phyloP scores from a whole-genome alignment of 2,797 vertebrate species.

The Rhinophrynus dorsalis region DNA sequence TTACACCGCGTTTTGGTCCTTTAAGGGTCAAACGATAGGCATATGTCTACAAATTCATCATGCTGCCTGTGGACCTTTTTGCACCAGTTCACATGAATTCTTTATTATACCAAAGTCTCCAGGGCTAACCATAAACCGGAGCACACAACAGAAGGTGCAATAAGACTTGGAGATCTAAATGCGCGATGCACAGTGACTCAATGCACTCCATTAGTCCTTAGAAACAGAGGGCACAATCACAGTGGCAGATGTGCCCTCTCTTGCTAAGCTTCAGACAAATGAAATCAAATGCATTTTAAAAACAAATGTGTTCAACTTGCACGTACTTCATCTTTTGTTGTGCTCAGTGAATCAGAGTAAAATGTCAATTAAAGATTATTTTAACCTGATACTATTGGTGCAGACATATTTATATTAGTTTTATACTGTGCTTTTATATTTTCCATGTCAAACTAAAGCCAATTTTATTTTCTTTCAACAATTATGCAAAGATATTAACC shows the following conservation, averaged over 20 bases:
- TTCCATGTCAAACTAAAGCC: no score
- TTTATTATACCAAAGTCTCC: conserved; percentile 60
- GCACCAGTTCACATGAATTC: conserved; percentile 60
- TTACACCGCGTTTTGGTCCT: no score
- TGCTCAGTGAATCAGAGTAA: conserved; percentile 58
- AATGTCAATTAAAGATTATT: conserved; percentile 66
- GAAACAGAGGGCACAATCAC: conserved; percentile 51
- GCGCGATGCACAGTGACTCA: conserved; percentile 17
- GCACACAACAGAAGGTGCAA: conserved; percentile 55
- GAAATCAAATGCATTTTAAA: conserved; percentile 74
- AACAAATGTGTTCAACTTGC: conserved; percentile 71
- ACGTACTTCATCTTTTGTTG: conserved; percentile 60
- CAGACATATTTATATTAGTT: no score
- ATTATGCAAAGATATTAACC: no score
- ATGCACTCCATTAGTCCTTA: conserved; percentile 56
- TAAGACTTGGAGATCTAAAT: conserved; percentile 58
- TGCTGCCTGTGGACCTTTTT: conserved; percentile 44
- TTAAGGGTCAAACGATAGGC: not conserved
- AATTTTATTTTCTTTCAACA: no score
- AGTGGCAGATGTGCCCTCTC: conserved; percentile 62
- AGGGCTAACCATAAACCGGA: conserved; percentile 54
- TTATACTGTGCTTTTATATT: no score
- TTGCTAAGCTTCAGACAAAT: conserved; percentile 60
- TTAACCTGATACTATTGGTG: no score
- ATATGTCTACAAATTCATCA: conserved; percentile 59